phyloP scores from a whole-genome alignment of 2,888 invertebrate species.

The Silvanus unidentatus region DNA sequence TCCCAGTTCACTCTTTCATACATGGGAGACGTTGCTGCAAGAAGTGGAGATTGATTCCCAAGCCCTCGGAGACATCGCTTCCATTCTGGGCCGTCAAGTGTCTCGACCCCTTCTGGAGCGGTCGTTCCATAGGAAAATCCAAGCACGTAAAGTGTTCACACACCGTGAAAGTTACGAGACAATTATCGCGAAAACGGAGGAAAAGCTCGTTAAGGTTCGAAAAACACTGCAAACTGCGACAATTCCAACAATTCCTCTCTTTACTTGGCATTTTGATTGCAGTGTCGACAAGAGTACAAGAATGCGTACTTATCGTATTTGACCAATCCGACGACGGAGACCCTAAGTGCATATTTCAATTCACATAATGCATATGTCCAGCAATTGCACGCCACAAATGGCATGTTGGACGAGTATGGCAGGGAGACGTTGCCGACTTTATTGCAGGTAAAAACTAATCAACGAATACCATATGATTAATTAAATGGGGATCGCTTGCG shows the following conservation, averaged over 20 bases:
- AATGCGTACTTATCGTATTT: slow-evolving; percentile 76
- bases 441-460: slow-evolving; percentile 65
- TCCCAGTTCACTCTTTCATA: slow-evolving; percentile 76
- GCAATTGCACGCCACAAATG: slow-evolving; percentile 87
- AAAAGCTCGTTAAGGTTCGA: slow-evolving; percentile 63
- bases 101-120: slow-evolving; percentile 78
- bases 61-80: slow-evolving; percentile 78
- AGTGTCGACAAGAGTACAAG: slow-evolving; percentile 86
- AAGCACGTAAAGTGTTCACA: slow-evolving; percentile 83
- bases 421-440: slow-evolving; percentile 80
- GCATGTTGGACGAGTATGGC: slow-evolving; percentile 86
- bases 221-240: neutral
- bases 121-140: slow-evolving; percentile 86
- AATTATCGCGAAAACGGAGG: slow-evolving; percentile 78
- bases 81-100: slow-evolving; percentile 69
- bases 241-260: neutral
- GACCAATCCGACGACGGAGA: slow-evolving; percentile 64
- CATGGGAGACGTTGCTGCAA: slow-evolving; percentile 85
- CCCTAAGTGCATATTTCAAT: slow-evolving; percentile 75
- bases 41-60: slow-evolving; percentile 87
- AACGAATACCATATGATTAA: too few species aligned
- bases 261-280: slow-evolving; percentile 35
- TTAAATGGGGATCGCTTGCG: too few species aligned
- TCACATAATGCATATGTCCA: slow-evolving; percentile 92
- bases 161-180: slow-evolving; percentile 88